Percentiles rank a stretch among this genome's conserved stretches.
These are phyloP conservation scores for Drosophila helvetica DNA, from an alignment of 2,888 invertebrate genomes.

Conservation along the genomic window DNA sequence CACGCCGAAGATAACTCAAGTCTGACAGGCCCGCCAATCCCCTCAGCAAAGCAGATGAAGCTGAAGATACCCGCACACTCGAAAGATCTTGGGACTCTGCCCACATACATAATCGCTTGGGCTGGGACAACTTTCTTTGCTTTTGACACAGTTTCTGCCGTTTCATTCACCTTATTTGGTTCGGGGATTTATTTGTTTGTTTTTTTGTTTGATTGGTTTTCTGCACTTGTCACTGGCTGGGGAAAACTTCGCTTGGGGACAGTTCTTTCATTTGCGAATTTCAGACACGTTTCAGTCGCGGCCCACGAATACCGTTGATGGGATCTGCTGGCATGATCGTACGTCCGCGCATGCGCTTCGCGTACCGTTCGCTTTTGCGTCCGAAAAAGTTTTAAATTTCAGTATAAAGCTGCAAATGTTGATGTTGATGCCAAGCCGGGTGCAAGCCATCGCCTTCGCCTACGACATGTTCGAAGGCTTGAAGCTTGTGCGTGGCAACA, in stretches of 20 bases:
- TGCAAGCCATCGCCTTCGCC: background rate
- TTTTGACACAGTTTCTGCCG: conserved; percentile 64
- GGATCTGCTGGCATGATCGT: conserved; percentile 50
- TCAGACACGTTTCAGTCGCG: conserved; percentile 67
- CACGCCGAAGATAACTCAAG: conserved; percentile 45
- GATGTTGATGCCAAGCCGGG: background rate
- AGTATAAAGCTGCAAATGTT: conserved; percentile 5
- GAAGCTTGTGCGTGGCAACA: background rate
- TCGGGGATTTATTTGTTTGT: conserved; percentile 11
- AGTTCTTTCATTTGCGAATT: conserved; percentile 60
- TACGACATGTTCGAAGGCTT: background rate
- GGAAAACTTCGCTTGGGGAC: conserved; percentile 36
- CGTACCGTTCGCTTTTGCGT: conserved; percentile 49
- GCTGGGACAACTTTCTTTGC: conserved; percentile 57
- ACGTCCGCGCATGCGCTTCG: conserved; percentile 62
- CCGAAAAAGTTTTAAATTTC: conserved; percentile 5
- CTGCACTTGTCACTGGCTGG: conserved; percentile 29
- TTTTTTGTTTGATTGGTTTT: conserved; percentile 19
- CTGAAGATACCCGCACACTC: conserved; percentile 8
- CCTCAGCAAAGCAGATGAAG: conserved; percentile 28
- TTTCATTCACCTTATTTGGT: conserved; percentile 66
- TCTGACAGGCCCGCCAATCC: conserved; percentile 48
- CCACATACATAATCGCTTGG: conserved; percentile 26
- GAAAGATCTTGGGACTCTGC: conserved; percentile 23
- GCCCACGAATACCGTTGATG: conserved; percentile 51